These are phyloP conservation scores for Deroplatys truncata DNA, from an alignment of 2,888 invertebrate genomes.

Conservation along the genomic window DNA sequence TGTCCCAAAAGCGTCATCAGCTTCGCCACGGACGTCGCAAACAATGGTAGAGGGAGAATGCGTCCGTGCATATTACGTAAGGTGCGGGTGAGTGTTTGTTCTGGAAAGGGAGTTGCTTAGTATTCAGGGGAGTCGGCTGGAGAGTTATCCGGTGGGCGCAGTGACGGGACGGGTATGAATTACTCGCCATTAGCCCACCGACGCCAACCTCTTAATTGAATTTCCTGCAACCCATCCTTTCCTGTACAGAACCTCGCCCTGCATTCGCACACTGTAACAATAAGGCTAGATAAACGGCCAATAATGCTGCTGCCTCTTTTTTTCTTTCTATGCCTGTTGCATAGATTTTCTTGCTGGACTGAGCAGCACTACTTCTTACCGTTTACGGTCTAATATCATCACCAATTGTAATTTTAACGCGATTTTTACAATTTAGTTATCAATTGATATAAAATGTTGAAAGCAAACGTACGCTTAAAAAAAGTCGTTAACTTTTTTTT, in stretches of 20 bases:
- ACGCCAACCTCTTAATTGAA: slow-evolving; percentile 29
- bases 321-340: neutral
- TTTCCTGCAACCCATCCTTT: slow-evolving; percentile 16
- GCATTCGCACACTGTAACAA: neutral
- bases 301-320: neutral
- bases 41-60: neutral
- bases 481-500: too few species aligned
- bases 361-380: too few species aligned
- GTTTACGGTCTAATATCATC: too few species aligned
- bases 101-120: neutral
- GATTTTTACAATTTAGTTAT: too few species aligned
- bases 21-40: neutral
- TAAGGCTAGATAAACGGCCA: neutral
- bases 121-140: slow-evolving; percentile 1
- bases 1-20: neutral
- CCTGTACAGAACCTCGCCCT: neutral
- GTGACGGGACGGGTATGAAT: slow-evolving; percentile 25
- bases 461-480: too few species aligned
- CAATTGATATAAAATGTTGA: too few species aligned
- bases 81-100: slow-evolving; percentile 7
- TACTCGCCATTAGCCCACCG: slow-evolving; percentile 25
- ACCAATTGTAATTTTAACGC: too few species aligned
- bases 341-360: too few species aligned
- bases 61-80: slow-evolving; percentile 4
- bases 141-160: neutral